These are phyloP conservation scores for Vulpes vulpes DNA, from an alignment of 2,113 vertebrate genomes.

Conservation along the genomic window DNA sequence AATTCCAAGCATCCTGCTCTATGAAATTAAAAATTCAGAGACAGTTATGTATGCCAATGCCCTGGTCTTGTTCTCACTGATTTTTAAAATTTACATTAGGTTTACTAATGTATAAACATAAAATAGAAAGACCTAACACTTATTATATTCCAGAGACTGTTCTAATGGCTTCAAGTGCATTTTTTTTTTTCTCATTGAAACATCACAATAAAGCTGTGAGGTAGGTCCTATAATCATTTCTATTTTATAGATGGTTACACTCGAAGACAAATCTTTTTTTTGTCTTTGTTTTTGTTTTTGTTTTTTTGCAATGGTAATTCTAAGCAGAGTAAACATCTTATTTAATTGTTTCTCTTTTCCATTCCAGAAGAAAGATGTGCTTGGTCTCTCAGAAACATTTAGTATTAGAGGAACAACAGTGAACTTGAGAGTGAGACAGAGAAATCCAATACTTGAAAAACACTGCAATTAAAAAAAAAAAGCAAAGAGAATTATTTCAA, in stretches of 20 bases:
- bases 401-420: conserved; percentile 29
- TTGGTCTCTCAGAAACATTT: background rate
- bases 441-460: conserved; percentile 7
- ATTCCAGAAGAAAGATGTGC: background rate
- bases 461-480: background rate
- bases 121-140: background rate
- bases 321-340: background rate
- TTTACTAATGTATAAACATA: background rate
- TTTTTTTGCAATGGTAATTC: background rate
- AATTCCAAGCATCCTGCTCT: background rate
- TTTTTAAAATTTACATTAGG: background rate
- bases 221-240: background rate
- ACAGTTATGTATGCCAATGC: background rate
- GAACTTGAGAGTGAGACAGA: background rate
- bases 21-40: background rate
- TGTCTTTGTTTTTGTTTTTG: background rate
- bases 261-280: conserved; percentile 1
- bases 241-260: background rate
- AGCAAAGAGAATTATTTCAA: background rate
- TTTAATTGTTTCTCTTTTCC: conserved; percentile 17
- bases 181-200: background rate
- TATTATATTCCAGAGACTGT: background rate
- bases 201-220: background rate
- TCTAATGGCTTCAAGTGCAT: background rate
- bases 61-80: background rate